Conservation (phyloP, 2,113 vertebrate genomes). For the Pogona vitticeps region DNA sequence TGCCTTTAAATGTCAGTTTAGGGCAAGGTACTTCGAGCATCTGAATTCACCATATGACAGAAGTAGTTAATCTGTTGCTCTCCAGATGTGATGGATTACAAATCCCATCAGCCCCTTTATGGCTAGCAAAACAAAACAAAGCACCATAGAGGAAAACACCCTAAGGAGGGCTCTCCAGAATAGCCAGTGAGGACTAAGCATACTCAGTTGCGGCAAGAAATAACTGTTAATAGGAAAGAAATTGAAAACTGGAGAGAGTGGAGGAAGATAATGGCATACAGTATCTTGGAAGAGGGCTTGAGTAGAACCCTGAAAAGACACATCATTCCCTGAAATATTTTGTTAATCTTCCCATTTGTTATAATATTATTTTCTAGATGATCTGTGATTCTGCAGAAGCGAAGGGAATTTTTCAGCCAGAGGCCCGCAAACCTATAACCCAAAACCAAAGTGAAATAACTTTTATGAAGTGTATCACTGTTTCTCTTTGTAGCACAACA, state of each 20-base stretch:
- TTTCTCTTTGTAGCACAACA: background rate
- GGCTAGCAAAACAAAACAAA: background rate
- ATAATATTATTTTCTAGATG: background rate
- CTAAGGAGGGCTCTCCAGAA: background rate
- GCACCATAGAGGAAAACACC: too few species aligned
- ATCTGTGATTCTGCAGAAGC: background rate
- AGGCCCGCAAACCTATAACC: background rate
- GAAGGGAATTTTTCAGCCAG: background rate
- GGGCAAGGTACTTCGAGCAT: background rate
- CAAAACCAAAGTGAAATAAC: background rate
- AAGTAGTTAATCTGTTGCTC: background rate
- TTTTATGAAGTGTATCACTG: background rate
- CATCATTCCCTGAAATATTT: background rate
- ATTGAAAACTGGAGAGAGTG: background rate
- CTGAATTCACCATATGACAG: background rate
- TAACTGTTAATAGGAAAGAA: background rate
- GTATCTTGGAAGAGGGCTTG: background rate
- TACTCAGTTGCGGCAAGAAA: background rate
- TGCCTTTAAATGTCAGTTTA: too few species aligned
- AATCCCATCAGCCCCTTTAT: too few species aligned
- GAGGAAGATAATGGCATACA: background rate
- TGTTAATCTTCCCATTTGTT: background rate
- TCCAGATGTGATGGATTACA: too few species aligned
- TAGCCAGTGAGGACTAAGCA: background rate
- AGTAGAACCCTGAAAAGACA: background rate